Conservation (phyloP, 2,797 vertebrate genomes). For the Notamacropus eugenii region DNA sequence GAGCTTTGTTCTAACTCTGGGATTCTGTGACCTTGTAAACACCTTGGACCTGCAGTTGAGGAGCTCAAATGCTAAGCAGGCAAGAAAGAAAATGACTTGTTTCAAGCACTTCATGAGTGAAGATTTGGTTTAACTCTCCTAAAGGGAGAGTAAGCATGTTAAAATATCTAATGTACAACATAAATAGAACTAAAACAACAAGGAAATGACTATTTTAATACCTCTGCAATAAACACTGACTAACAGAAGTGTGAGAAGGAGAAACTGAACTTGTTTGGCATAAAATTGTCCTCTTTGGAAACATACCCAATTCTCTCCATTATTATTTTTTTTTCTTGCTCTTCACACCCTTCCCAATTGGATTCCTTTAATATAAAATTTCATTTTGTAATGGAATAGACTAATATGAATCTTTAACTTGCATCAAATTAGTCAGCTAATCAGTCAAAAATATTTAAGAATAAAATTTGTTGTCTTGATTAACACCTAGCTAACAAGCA, state of each 20-base stretch:
- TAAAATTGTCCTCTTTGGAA: constrained; percentile 6
- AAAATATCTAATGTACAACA: background rate
- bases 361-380: background rate
- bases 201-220: background rate
- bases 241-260: background rate
- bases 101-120: background rate
- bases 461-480: background rate
- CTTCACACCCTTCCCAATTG: background rate
- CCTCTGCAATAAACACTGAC: background rate
- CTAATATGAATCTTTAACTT: background rate
- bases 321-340: background rate
- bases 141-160: background rate
- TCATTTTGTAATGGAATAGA: background rate
- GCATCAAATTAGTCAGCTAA: background rate
- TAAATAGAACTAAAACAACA: background rate
- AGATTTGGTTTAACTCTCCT: background rate
- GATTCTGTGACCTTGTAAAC: background rate
- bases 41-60: background rate
- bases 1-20: background rate
- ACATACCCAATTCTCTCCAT: background rate
- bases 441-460: background rate
- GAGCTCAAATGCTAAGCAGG: background rate
- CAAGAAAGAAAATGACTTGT: background rate
- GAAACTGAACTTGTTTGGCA: background rate
- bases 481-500: background rate